phyloP scores from a whole-genome alignment of 2,113 vertebrate species.

The Actinemys pallida region DNA sequence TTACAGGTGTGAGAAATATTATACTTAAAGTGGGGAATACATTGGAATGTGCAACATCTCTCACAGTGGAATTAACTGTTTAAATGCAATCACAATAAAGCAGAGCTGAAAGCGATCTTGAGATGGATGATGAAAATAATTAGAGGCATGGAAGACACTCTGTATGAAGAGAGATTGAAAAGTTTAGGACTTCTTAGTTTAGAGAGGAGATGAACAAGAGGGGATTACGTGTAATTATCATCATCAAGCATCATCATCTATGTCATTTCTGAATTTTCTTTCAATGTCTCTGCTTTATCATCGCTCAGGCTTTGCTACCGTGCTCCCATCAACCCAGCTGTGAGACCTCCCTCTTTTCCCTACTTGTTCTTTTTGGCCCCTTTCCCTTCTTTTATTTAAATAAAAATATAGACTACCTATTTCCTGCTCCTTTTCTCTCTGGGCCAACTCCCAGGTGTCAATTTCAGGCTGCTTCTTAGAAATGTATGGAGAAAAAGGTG shows the following conservation, averaged over 20 bases:
- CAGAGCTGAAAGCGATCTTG: neutral
- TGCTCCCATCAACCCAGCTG: neutral
- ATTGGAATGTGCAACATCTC: neutral
- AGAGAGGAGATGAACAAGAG: neutral
- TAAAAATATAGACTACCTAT: neutral
- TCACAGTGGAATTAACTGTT: neutral
- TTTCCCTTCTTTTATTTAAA: neutral
- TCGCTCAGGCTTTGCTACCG: neutral
- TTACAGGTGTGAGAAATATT: neutral
- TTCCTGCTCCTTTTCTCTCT: neutral
- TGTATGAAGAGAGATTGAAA: neutral
- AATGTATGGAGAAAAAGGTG: neutral
- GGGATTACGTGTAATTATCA: neutral
- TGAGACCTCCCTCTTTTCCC: neutral
- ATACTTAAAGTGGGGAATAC: neutral
- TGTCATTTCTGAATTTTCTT: neutral
- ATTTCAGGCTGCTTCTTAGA: neutral
- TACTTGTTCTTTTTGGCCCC: neutral
- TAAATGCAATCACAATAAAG: neutral
- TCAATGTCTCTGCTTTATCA: neutral
- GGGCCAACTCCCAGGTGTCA: neutral
- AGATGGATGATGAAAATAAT: neutral
- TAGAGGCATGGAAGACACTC: rapidly evolving
- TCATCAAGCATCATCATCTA: neutral
- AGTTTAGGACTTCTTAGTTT: neutral